Evolutionary conservation across 2,888 invertebrate species (phyloP), one percentile per base, ranked within the genome.

Genomic region (Magallana nippona): DNA sequence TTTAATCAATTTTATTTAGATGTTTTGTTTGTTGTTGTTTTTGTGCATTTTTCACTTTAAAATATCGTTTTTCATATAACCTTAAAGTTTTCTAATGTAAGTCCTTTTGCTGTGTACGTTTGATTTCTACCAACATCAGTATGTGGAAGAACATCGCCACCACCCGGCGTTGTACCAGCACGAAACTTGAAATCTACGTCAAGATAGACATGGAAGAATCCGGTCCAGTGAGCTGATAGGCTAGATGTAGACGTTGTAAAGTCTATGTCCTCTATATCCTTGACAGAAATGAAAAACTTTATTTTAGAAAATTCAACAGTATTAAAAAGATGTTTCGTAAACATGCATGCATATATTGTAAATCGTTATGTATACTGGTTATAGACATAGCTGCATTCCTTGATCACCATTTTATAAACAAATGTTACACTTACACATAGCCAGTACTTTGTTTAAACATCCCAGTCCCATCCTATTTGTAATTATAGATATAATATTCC

Each of bases 121-220:
- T 27, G 79, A 19, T 56, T 22, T 1, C 58, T 55, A 10, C 83
- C 83, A 13, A 82, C 84, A 77, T 80, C 57, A 58, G 71, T 84
- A 10, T 77, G 19, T n/a, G 80, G 44, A 2, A 81, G 78, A 10
- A 89, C 83, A 79, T 89, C 88, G 81, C 62, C 60, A 10, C 79
- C 79, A 11, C 87, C 87, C 11, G 82, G 60, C 0, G 85, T 56
- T 11, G 85, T 86, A 19, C 89, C 88, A 32, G 89, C 58, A 60
- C 88, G 83, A 19, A 90, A 87, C 5, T 60, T 84, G 63, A 88
- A 90, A 0, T 84, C 83, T 0, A 89, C 83, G 56, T 84, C 83
- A 32, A 87, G 83, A 71, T 87, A 85, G 15, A 87, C 86, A 56
- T 88, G 87, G 13, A 86, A 83, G 85, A 91, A 91, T 19, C 90